Evolutionary conservation across 2,888 invertebrate genomes (phyloP).

Genomic region (Cephus pulcher): DNA sequence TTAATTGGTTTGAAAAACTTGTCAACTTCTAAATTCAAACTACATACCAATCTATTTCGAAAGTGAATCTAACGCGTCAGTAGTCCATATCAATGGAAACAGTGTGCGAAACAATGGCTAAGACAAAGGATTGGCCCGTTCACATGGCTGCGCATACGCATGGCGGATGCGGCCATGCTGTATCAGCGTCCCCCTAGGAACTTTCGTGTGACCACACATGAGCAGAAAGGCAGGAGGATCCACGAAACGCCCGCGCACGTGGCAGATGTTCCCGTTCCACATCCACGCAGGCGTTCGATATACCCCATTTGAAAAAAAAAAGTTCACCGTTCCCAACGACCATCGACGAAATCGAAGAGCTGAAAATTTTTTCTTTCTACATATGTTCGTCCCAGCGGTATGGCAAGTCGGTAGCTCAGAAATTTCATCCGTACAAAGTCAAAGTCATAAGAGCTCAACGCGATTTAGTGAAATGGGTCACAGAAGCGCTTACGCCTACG

Average conservation of each 20-base stretch:
- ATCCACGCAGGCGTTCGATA: slow-evolving; percentile 44
- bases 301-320: neutral
- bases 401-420: neutral
- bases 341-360: neutral
- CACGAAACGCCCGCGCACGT: slow-evolving; percentile 52
- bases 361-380: neutral
- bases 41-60: neutral
- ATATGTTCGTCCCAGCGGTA: neutral
- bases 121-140: slow-evolving; percentile 2
- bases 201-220: slow-evolving; percentile 24
- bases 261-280: slow-evolving; percentile 52
- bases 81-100: neutral
- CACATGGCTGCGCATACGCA: slow-evolving; percentile 31
- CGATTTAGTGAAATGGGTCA: neutral
- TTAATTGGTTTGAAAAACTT: neutral
- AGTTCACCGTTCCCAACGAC: neutral
- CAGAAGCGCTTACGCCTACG: neutral
- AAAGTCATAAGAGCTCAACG: neutral
- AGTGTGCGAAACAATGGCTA: neutral
- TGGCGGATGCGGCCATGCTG: slow-evolving; percentile 57
- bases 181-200: slow-evolving; percentile 39
- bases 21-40: neutral
- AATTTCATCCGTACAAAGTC: neutral
- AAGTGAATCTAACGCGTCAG: neutral
- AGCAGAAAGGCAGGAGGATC: slow-evolving; percentile 36